Base-by-base conservation (phyloP, 2,888 invertebrate genomes). In the Scaptomyza cyrtandrae region DNA sequence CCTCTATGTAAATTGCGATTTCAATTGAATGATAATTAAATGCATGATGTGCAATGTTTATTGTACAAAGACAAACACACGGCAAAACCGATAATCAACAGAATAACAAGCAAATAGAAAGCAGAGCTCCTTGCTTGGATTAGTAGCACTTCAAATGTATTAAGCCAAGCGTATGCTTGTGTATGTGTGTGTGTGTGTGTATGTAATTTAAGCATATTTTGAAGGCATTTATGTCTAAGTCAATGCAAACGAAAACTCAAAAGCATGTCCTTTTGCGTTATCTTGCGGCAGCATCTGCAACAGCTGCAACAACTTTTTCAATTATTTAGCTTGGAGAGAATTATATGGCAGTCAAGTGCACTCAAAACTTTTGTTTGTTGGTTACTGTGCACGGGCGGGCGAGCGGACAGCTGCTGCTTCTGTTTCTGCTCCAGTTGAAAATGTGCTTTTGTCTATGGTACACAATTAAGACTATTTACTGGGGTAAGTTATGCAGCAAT, bases 21-120 rank as follows among this genome's bases (percentile, higher is more conserved):
- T 84, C 68, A 77, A 77, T 79, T 73, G 85, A 79, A 77, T 81
- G 85, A 74, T 86, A 86, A 89, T 86, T 89, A 88, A 89, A 87
- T 89, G 74, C 81, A 73, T 81, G 73, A 74, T 67, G 65, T 69
- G 45, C 48, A 74, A 78, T 75, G 65, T 69, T 63, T 63, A 61
- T 49, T 16, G 55, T 14, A 60, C 45, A 52, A 49, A 44, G 2
- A 49, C 19, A 44, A 7, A 45, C 10, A 45, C 29, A 49, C 13
- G 49, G 50, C 70, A 74, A 73, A 86, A 68, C 78, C 81, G 73
- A 81, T 85, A 82, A 82, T 82, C 79, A 81, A 81, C 68, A 76
- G 54, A 84, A 81, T 67, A 81, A 72, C 69, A 86, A 67, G 65
- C 75, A 84, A 81, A 72, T 63, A 71, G 71, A 80, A 80, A 71